phyloP scores from a whole-genome alignment of 2,888 invertebrate species.

The Osmoderma eremita region DNA sequence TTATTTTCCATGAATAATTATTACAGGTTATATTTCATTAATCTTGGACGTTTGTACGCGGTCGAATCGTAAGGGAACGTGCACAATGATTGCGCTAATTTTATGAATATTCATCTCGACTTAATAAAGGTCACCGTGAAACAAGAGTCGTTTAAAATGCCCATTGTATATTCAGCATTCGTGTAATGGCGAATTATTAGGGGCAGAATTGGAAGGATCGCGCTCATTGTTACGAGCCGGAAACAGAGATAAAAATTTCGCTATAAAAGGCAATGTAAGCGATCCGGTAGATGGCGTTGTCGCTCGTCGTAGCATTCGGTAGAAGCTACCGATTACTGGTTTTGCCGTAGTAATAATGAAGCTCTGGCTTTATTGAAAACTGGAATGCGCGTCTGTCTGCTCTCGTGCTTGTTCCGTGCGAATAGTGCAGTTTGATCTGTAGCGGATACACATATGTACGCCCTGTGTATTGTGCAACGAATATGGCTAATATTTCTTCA shows the following conservation, averaged over 20 bases:
- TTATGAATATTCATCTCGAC: constrained; percentile 19
- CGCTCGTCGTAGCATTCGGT: too few relatives aligned
- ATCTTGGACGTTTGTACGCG: constrained; percentile 14
- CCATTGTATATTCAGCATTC: not conserved
- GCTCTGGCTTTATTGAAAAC: constrained; percentile 8
- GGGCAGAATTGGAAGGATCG: too few relatives aligned
- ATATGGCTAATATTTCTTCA: too few relatives aligned
- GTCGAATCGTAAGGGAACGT: not conserved
- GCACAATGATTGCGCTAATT: constrained; percentile 13
- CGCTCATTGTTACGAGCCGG: not conserved
- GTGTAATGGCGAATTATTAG: too few relatives aligned
- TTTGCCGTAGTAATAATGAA: not conserved
- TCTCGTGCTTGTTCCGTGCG: too few relatives aligned
- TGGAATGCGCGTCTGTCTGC: too few relatives aligned
- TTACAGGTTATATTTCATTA: constrained; percentile 28
- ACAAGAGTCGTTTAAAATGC: constrained; percentile 5
- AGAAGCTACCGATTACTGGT: not conserved
- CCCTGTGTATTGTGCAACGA: too few relatives aligned
- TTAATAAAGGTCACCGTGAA: constrained; percentile 26
- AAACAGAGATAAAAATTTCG: not conserved
- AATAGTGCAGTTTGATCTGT: too few relatives aligned
- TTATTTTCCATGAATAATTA: constrained; percentile 21
- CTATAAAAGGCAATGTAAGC: too few relatives aligned
- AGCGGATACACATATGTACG: too few relatives aligned
- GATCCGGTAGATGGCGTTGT: too few relatives aligned